Conservation (phyloP, 2,888 invertebrate genomes). For the Entomobrya proxima region DNA sequence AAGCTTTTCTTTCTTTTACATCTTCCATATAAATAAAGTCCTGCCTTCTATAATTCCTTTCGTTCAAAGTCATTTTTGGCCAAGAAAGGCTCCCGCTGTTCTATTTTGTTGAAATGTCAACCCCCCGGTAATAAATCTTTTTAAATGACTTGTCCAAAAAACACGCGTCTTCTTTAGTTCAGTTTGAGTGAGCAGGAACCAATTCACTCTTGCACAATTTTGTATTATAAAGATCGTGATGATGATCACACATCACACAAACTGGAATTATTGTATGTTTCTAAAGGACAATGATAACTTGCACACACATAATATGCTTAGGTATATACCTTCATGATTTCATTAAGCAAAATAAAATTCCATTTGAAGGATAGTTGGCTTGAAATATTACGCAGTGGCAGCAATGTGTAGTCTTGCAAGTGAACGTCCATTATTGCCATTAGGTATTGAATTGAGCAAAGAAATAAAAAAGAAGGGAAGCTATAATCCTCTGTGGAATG, state of each 20-base stretch:
- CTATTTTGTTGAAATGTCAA: slow-evolving; percentile 76
- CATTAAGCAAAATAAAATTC: slow-evolving; percentile 12
- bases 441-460: background rate
- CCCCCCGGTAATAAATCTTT: slow-evolving; percentile 75
- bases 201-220: slow-evolving; percentile 33
- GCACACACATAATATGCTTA: background rate
- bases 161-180: slow-evolving; percentile 50
- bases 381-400: background rate
- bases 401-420: background rate
- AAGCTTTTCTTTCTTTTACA: slow-evolving; percentile 3
- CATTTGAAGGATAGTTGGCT: background rate
- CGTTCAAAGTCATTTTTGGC: slow-evolving; percentile 52
- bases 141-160: slow-evolving; percentile 74
- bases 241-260: background rate
- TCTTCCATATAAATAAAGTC: slow-evolving; percentile 36
- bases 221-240: background rate
- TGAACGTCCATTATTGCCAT: background rate
- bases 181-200: slow-evolving; percentile 34
- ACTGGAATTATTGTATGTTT: no score
- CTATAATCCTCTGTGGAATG: slow-evolving; percentile 38
- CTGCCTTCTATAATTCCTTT: slow-evolving; percentile 34
- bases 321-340: slow-evolving; percentile 25
- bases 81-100: slow-evolving; percentile 74
- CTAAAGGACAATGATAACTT: background rate
- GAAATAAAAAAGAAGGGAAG: slow-evolving; percentile 9